Conservation (phyloP, 2,113 vertebrate species). For the Thomomys bottae region DNA sequence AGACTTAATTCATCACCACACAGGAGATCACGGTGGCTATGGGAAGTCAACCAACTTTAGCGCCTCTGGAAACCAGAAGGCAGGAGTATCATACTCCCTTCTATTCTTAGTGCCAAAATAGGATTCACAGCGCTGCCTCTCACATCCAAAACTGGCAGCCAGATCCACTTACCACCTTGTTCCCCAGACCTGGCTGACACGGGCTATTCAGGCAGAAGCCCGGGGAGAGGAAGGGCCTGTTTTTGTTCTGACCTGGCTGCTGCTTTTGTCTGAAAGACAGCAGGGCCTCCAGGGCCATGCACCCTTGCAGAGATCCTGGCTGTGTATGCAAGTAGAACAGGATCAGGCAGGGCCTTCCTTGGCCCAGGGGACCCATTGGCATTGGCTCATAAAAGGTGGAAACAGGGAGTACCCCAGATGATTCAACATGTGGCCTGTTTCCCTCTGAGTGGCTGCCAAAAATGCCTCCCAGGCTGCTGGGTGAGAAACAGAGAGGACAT, state of each 20-base stretch:
- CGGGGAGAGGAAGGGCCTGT: background rate
- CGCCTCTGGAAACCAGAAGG: background rate
- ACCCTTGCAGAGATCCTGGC: constrained; percentile 50
- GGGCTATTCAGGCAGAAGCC: background rate
- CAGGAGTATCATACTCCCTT: background rate
- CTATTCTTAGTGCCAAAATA: background rate
- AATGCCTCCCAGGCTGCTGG: constrained; percentile 53
- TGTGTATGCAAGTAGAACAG: constrained; percentile 61
- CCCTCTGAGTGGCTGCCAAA: constrained; percentile 54
- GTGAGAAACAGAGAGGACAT: constrained; percentile 40
- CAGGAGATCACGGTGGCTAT: too few species aligned
- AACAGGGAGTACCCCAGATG: constrained; percentile 70
- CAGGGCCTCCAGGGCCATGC: background rate
- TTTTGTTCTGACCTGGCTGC: background rate
- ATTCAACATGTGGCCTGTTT: constrained; percentile 62
- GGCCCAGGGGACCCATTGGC: constrained; percentile 47
- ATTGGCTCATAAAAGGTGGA: constrained; percentile 25
- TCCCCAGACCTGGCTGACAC: background rate
- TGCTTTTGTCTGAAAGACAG: background rate
- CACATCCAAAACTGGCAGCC: constrained; percentile 18
- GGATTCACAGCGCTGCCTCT: background rate
- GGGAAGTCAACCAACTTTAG: background rate
- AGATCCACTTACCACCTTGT: background rate
- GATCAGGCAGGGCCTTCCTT: constrained; percentile 59
- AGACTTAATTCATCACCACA: background rate